Base-by-base conservation (phyloP, 1,140 invertebrate genomes). In the Amphibalanus amphitrite region DNA sequence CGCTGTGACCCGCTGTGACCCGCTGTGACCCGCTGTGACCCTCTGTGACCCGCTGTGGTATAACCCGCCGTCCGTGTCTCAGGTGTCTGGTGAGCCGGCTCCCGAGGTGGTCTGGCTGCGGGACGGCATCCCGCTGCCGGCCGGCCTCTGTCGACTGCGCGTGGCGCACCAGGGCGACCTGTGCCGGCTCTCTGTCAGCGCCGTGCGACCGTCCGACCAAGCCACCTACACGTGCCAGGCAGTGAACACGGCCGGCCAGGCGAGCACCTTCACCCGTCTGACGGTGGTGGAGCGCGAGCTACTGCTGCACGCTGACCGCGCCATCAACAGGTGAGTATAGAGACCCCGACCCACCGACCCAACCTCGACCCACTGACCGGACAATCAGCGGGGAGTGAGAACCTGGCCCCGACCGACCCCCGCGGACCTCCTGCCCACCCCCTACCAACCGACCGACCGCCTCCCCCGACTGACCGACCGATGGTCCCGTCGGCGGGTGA, bases 171-270 rank as follows among this genome's bases (percentile, higher is more conserved):
- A 1, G 13, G 13, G 20, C 1, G 47, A 20, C 17, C 47, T 8
- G 13, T 59, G 47, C 59, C 29, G 23, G 71, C 79, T 95, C 29
- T 85, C 80, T 0, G 87, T 95, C n/a, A 78, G 82, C 0, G 83
- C 87, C 29, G 80, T 91, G 0, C 80, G 83, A 69, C 85, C 86
- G 71, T 85, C 86, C 67, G 93, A 97, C 81, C 86, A 87, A 40
- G 93, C 91, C 3, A 83, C 90, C 69, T 93, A 90, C 76, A 87
- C 89, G 73, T 92, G 91, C 78, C 89, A 94, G 77, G 92, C 92
- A 0, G 87, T 84, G 20, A 95, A 94, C 78, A 84, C 85, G 70
- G 84, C 87, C 69, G 93, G 93, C 28, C 83, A 87, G 71, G 88
- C 90, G 6, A 89, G 90, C 0, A 92, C 91, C 3, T 92, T 90